A percentile compares a stretch with the other conserved stretches of the same genome.
phyloP scores from a whole-genome alignment of 2,888 invertebrate species.

The Linyphia triangularis region DNA sequence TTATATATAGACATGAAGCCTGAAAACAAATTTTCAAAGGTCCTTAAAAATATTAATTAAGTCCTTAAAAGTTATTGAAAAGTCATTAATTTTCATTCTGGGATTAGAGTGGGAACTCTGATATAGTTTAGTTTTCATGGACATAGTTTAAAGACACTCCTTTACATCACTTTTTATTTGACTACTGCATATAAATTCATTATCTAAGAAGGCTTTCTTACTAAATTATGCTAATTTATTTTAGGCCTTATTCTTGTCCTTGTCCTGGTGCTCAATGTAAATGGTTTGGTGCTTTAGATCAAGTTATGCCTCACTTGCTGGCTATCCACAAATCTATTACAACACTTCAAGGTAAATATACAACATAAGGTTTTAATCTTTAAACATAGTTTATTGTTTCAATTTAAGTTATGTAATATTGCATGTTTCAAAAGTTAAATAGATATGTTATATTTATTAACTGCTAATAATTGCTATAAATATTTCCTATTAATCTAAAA shows the following conservation, averaged over 20 bases:
- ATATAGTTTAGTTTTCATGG: not conserved
- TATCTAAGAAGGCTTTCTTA: not conserved
- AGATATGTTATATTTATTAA: not conserved
- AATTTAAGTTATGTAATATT: no score
- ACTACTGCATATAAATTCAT: not conserved
- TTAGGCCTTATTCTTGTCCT: conserved; percentile 96
- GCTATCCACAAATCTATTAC: conserved; percentile 84
- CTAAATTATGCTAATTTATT: conserved; percentile 30
- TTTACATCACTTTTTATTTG: not conserved
- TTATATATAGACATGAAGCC: no score
- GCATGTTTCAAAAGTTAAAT: not conserved
- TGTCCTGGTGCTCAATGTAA: conserved; percentile 99
- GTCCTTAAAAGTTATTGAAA: no score
- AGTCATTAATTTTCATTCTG: no score
- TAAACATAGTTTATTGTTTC: no score
- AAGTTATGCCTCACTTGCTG: conserved; percentile 99
- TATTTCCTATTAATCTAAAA: no score
- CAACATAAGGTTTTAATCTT: no score
- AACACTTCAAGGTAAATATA: conserved; percentile 82
- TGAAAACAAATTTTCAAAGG: no score
- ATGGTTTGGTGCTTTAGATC: conserved; percentile 98
- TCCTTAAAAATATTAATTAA: not conserved
- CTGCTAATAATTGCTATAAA: not conserved
- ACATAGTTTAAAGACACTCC: not conserved
- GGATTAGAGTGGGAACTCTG: no score